These are phyloP conservation scores for Elymnias hypermnestra DNA, from an alignment of 1,140 invertebrate species.

Conservation along the genomic window DNA sequence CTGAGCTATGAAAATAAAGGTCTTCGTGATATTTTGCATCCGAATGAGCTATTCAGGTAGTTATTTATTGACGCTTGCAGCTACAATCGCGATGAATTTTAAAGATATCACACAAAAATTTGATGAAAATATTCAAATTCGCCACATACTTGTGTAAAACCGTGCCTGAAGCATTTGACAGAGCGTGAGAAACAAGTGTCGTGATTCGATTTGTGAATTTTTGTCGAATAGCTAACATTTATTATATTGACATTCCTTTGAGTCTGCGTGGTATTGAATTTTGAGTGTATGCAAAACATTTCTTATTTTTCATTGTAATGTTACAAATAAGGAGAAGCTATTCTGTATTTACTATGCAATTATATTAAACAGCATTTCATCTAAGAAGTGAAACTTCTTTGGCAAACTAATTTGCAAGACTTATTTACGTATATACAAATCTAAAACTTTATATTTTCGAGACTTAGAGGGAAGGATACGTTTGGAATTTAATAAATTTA, in stretches of 20 bases:
- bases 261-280: neutral
- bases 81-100: slow-evolving; percentile 14
- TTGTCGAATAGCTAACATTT: neutral
- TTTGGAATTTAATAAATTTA: no score
- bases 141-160: slow-evolving; percentile 6
- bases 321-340: no score
- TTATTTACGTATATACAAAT: no score
- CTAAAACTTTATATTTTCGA: no score
- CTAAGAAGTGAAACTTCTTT: no score
- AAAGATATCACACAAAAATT: slow-evolving; percentile 3
- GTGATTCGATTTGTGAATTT: slow-evolving; percentile 29
- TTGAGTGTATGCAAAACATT: neutral
- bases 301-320: no score
- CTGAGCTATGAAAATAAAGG: slow-evolving; percentile 1
- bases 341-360: no score
- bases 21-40: slow-evolving; percentile 4
- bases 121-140: slow-evolving; percentile 17
- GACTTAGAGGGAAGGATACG: no score
- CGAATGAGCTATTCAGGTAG: neutral
- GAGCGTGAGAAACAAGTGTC: slow-evolving; percentile 27
- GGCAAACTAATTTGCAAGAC: no score
- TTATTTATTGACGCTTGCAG: slow-evolving; percentile 8
- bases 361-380: no score
- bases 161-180: slow-evolving; percentile 15
- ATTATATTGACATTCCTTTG: neutral